These are phyloP conservation scores for Sturnira hondurensis DNA, from an alignment of 2,113 vertebrate species.

Conservation along the genomic window DNA sequence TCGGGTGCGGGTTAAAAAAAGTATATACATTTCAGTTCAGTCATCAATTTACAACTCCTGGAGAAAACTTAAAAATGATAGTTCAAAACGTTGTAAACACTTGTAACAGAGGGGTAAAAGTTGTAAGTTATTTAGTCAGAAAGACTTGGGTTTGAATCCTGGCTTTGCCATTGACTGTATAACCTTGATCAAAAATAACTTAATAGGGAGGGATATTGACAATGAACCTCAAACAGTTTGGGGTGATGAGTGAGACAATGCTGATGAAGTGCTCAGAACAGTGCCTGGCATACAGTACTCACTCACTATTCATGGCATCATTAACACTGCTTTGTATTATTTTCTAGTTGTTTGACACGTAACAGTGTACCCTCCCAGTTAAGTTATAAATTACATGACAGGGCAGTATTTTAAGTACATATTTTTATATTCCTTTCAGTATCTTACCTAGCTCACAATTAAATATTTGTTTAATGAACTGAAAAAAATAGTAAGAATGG, in stretches of 20 bases:
- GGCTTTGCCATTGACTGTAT: neutral
- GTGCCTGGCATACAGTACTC: neutral
- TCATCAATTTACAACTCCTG: neutral
- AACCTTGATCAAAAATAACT: neutral
- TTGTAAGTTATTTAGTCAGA: neutral
- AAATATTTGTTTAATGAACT: neutral
- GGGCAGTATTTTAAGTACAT: neutral
- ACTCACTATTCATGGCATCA: neutral
- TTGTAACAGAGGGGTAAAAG: neutral
- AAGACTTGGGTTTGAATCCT: neutral
- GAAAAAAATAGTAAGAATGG: conserved; percentile 6
- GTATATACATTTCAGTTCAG: neutral
- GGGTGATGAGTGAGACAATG: neutral
- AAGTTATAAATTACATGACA: neutral
- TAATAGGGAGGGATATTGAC: neutral
- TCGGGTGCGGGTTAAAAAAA: neutral
- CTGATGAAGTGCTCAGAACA: neutral
- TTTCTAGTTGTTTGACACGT: neutral
- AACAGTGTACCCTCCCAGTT: neutral
- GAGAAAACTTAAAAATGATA: neutral
- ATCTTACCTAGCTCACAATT: neutral
- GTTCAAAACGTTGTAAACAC: neutral
- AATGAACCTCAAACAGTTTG: neutral
- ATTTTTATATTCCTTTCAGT: neutral
- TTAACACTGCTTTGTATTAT: neutral